Percentiles rank a stretch among this genome's conserved stretches.
phyloP scores from a whole-genome alignment of 64 coral and sea anemone species.

The Porites australiensis region DNA sequence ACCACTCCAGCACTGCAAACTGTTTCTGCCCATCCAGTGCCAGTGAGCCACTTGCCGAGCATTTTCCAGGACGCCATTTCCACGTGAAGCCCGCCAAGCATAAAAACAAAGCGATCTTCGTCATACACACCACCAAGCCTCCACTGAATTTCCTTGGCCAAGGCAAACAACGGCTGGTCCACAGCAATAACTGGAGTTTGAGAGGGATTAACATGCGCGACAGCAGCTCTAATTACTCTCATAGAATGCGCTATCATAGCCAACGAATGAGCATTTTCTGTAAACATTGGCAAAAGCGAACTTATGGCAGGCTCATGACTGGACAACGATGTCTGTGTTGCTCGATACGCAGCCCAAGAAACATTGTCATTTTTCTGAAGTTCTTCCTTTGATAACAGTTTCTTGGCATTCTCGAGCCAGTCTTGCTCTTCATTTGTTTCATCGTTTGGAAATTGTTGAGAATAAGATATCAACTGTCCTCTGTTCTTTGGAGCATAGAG shows the following conservation, averaged over 20 bases:
- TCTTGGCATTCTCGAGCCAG: no score
- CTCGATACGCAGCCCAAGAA: not conserved
- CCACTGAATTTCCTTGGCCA: not conserved
- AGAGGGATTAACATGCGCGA: slow-evolving; percentile 4
- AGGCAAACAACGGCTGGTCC: not conserved
- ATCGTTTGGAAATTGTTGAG: no score
- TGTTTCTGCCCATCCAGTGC: no score
- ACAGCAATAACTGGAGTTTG: slow-evolving; percentile 19
- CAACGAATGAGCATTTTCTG: slow-evolving; percentile 22
- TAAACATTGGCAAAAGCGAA: slow-evolving; percentile 4
- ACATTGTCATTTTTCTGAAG: not conserved
- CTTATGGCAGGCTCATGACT: not conserved
- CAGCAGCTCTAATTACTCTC: not conserved
- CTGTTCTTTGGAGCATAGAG: no score
- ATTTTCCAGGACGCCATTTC: no score
- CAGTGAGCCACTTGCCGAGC: no score
- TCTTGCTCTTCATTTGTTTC: no score
- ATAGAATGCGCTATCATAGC: slow-evolving; percentile 33
- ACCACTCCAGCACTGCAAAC: slow-evolving; percentile 9
- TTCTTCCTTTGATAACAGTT: no score
- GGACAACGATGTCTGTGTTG: not conserved
- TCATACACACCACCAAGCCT: no score
- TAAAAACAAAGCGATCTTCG: no score
- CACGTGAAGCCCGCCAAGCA: no score
- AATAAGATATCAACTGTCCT: no score